Evolutionary conservation across 2,113 vertebrate genomes (phyloP).

Genomic region (Uria lomvia): DNA sequence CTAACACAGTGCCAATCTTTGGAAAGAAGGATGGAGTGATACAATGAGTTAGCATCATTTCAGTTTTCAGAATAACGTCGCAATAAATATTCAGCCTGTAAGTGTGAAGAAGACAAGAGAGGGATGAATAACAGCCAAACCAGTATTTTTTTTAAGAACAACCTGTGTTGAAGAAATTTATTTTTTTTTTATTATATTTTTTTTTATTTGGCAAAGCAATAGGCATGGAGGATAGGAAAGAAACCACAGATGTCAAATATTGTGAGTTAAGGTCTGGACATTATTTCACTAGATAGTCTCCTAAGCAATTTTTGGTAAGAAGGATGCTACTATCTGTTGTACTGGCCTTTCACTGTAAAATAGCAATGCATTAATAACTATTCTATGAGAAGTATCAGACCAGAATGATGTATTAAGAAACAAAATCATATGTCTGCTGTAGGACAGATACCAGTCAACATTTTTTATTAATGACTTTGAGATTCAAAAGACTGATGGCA

Average conservation of each 20-base stretch:
- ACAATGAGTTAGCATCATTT: not conserved
- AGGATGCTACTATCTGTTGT: not conserved
- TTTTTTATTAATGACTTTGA: not conserved
- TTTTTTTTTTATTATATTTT: not conserved
- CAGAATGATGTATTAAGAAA: not conserved
- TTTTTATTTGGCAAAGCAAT: not conserved
- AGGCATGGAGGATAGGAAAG: not conserved
- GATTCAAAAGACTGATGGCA: not conserved
- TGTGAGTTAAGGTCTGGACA: not conserved
- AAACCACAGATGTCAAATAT: not conserved
- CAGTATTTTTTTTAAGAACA: not conserved
- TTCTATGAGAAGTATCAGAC: not conserved
- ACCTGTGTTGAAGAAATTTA: not conserved
- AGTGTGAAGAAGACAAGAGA: not conserved
- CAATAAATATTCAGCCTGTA: not conserved
- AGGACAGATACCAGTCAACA: not conserved
- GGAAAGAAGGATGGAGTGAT: not conserved
- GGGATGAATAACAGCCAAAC: not conserved
- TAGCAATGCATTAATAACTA: not conserved
- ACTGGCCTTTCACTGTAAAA: not conserved
- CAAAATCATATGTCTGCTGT: not conserved
- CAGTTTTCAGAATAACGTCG: not conserved
- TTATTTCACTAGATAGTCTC: not conserved
- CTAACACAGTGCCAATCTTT: not conserved
- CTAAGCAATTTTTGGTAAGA: not conserved